Evolutionary conservation across 1,140 invertebrate species (phyloP).

Genomic region (Nixonia krombeini): DNA sequence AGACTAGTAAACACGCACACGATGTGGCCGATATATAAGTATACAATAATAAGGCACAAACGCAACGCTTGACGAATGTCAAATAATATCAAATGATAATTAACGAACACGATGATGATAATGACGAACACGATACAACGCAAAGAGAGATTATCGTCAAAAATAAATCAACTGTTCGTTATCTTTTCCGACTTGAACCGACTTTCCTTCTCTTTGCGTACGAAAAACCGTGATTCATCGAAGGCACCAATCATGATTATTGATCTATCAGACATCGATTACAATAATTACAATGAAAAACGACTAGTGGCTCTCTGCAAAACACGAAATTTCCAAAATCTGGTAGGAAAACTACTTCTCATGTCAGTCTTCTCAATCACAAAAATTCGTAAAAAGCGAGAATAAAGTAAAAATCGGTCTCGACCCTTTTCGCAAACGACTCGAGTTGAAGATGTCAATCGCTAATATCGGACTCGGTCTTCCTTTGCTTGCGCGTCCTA

Average conservation of each 20-base stretch:
- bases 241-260: too few species aligned
- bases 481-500: constrained; percentile 19
- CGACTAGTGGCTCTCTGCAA: constrained; percentile 6
- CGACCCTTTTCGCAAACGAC: constrained; percentile 11
- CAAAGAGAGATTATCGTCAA: too few species aligned
- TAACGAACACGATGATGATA: not conserved
- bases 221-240: too few species aligned
- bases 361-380: not conserved
- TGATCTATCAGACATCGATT: too few species aligned
- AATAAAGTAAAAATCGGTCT: too few species aligned
- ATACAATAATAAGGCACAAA: too few species aligned
- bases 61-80: not conserved
- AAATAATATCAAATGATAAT: too few species aligned
- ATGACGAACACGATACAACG: not conserved
- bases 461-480: constrained; percentile 38
- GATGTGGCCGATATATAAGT: too few species aligned
- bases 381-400: too few species aligned
- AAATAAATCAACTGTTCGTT: too few species aligned
- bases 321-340: not conserved
- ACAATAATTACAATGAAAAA: constrained; percentile 2
- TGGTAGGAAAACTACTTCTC: too few species aligned
- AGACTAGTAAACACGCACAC: constrained; percentile 48
- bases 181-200: too few species aligned
- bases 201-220: not conserved
- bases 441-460: constrained; percentile 24